Evolutionary conservation across 1,140 invertebrate species (phyloP).

Genomic region (Drosophila ercepeae): DNA sequence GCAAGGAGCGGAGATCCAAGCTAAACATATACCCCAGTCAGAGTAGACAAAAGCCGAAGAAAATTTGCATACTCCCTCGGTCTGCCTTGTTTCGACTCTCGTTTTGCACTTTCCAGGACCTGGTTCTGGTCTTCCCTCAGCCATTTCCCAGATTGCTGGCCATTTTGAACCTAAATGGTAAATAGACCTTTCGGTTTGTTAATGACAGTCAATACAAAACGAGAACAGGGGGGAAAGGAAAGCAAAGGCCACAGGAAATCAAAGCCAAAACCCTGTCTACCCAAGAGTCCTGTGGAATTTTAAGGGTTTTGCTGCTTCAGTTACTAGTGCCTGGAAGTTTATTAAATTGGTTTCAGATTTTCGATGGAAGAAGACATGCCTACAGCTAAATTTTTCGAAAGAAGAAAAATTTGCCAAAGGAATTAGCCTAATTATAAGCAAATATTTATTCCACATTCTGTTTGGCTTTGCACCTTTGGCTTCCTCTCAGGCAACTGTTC

Average conservation of each 20-base stretch:
- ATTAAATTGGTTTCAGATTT: conserved; percentile 4
- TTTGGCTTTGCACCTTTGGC: background rate
- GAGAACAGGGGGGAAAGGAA: background rate
- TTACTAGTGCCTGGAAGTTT: background rate
- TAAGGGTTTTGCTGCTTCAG: background rate
- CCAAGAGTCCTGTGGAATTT: background rate
- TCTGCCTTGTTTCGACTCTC: conserved; percentile 10
- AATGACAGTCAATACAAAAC: conserved; percentile 30
- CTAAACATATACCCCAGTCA: conserved; percentile 48
- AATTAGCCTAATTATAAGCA: background rate
- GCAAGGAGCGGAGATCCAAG: conserved; percentile 3
- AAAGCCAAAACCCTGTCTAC: conserved; percentile 7
- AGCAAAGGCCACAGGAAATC: conserved; percentile 20
- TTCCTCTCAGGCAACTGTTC: conserved; percentile 22
- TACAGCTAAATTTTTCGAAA: background rate
- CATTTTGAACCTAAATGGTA: conserved; percentile 40
- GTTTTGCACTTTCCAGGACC: conserved; percentile 39
- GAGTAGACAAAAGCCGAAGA: conserved; percentile 56
- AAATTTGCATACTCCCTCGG: conserved; percentile 63
- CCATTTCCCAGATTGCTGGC: conserved; percentile 41
- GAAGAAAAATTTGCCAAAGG: background rate
- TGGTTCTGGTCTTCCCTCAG: conserved; percentile 6
- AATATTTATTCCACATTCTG: background rate
- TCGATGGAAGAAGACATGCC: background rate
- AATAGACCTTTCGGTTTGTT: conserved; percentile 43